Percentiles rank a stretch among this genome's conserved stretches.
Evolutionary conservation across 2,888 invertebrate species (phyloP).

Genomic region (Eupeodes luniger): DNA sequence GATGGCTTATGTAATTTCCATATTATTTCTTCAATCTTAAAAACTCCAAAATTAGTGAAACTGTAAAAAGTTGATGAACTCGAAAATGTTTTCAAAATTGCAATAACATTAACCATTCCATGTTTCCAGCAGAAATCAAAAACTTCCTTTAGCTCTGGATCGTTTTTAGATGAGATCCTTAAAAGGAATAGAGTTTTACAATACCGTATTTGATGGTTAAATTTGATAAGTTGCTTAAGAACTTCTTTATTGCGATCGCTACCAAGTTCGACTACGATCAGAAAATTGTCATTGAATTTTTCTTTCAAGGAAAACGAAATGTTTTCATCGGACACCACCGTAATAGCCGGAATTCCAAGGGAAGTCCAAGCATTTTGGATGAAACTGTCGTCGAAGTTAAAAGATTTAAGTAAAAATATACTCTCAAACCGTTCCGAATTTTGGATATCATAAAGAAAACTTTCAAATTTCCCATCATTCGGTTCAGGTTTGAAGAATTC

Average conservation of each 20-base stretch:
- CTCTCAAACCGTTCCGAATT: too few species aligned
- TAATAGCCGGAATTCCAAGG: too few species aligned
- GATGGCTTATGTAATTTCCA: background rate
- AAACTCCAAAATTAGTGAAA: background rate
- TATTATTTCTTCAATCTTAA: background rate
- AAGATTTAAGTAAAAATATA: too few species aligned
- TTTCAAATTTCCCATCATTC: too few species aligned
- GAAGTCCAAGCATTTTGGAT: too few species aligned
- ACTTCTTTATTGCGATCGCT: background rate
- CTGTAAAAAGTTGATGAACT: background rate
- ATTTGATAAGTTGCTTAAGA: background rate
- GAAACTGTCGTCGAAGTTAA: too few species aligned
- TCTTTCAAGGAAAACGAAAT: too few species aligned
- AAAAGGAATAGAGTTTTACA: background rate
- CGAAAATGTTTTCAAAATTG: background rate
- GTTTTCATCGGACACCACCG: too few species aligned
- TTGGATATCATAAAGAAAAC: too few species aligned
- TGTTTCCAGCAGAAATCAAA: constrained; percentile 9
- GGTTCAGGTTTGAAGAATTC: too few species aligned
- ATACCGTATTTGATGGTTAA: background rate
- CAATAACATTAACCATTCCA: background rate
- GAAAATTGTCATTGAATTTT: too few species aligned
- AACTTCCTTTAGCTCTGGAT: background rate
- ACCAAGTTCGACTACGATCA: too few species aligned
- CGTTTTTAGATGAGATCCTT: background rate